Percentiles rank a stretch among this genome's conserved stretches.
Evolutionary conservation across 2,113 vertebrate genomes (phyloP).

Genomic region (Meles meles): DNA sequence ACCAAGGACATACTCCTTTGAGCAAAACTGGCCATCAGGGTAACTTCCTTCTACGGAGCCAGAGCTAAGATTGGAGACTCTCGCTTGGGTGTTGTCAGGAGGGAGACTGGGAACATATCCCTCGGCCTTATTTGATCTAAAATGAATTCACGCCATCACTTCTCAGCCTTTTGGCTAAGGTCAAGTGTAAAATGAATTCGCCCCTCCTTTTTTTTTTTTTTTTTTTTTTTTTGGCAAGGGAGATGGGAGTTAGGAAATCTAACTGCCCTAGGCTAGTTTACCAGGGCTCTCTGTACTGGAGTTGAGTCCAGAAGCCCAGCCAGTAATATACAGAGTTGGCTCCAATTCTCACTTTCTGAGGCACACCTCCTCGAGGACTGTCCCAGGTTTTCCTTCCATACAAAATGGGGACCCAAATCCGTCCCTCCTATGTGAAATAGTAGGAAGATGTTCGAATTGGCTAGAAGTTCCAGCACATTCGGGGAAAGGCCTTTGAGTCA

Average conservation of each 20-base stretch:
- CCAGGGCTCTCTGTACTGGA: background rate
- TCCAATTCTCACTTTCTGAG: background rate
- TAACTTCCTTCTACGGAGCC: background rate
- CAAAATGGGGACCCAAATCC: background rate
- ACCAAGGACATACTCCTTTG: background rate
- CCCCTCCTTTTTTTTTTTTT: too few relatives aligned
- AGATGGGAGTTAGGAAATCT: background rate
- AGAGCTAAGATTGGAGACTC: background rate
- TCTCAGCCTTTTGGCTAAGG: too few relatives aligned
- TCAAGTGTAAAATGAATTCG: too few relatives aligned
- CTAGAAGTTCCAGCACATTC: background rate
- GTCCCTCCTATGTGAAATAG: background rate
- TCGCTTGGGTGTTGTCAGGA: background rate
- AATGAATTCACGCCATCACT: background rate
- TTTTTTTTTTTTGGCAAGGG: background rate
- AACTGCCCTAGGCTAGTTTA: background rate
- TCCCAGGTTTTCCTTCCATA: too few relatives aligned
- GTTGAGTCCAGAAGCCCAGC: background rate
- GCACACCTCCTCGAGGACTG: background rate
- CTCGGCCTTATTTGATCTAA: background rate
- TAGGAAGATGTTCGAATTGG: background rate
- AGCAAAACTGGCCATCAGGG: background rate
- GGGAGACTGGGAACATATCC: background rate
- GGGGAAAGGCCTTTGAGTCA: background rate
- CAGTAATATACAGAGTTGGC: background rate